These are phyloP conservation scores for Litocranius walleri DNA, from an alignment of 2,113 vertebrate genomes.

Conservation along the genomic window DNA sequence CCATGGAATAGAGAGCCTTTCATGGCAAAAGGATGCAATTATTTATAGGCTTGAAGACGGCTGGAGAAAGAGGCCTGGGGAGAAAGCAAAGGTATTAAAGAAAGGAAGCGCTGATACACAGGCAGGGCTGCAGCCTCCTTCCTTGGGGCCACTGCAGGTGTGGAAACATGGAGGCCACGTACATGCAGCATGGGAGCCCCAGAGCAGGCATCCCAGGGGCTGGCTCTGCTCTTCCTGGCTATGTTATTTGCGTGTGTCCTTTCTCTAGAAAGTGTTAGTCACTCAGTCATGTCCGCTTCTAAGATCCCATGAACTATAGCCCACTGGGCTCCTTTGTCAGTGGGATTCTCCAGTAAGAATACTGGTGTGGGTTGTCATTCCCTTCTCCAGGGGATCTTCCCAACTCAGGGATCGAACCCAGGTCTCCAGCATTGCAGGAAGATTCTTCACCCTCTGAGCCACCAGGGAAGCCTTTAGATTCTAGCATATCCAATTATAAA, in stretches of 20 bases:
- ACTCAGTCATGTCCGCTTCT: not conserved
- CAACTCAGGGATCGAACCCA: not conserved
- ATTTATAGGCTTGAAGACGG: not conserved
- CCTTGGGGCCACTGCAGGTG: not conserved
- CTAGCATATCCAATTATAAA: not conserved
- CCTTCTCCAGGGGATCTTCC: not conserved
- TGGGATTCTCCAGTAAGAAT: not conserved
- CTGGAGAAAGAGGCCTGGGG: not conserved
- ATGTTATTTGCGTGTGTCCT: not conserved
- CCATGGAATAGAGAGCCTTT: not conserved
- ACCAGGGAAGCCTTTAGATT: not conserved
- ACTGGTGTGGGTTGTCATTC: not conserved
- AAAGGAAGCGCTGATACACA: not conserved
- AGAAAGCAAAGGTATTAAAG: not conserved
- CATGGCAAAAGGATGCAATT: not conserved
- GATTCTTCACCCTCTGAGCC: not conserved
- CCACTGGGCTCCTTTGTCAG: not conserved
- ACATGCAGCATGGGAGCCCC: not conserved
- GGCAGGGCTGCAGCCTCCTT: not conserved
- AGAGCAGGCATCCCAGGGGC: not conserved
- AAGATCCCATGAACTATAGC: not conserved
- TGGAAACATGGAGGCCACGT: not conserved
- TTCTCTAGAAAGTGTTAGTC: not conserved
- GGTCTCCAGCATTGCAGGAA: not conserved
- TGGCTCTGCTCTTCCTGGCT: not conserved